Evolutionary conservation across 2,888 invertebrate genomes (phyloP), one percentile per base, ranked within the genome.

Genomic region (Apamea crenata): DNA sequence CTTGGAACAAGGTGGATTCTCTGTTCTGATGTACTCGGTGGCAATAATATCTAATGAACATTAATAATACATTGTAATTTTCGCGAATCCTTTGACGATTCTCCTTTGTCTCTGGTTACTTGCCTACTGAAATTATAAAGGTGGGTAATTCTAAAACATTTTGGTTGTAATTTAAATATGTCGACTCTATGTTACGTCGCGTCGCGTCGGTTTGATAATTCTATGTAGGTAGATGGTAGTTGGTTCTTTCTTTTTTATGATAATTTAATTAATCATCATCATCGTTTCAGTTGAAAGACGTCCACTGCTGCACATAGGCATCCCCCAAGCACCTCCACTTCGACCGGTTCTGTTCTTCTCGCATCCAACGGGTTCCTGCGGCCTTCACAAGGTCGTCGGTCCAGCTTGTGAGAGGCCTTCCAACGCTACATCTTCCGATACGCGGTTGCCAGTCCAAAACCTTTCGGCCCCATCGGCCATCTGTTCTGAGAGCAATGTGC

Each of bases 81-180:
- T 18, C 50, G 50, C 2, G 18, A 50, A 50, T 50, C 82, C 72
- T 82, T 82, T 77, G 65, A 74, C 29, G 25, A 72, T 72, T 53
- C 47, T 70, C 61, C 61, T 68, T 56, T 81, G 29, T 81, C 47
- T 81, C 65, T 65, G 32, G 50, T 63, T 72, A 56, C 25, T 25
- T 67, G 12, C 10, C n/a, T 18, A 56, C 29, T 68, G 36, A 5
- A 59, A 81, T 63, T 75, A 75, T 47, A 29, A 44, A 40, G 10
- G 16, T 68, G 10, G 40, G 2, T 36, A n/a, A 16, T 68, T 12
- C n/a, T n/a, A 47, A 29, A 36, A 25, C 8, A n/a, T 32, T 56
- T 25, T 32, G 0, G 8, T 18, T 53, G 18, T n/a, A n/a, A 59
- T 47, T 70, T 29, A 61, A 29, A 65, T 53, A 16, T 50, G 25